Evolutionary conservation across 1,140 invertebrate species (phyloP), one percentile per base, ranked within the genome.

Genomic region (Caenorhabditis inopinata): DNA sequence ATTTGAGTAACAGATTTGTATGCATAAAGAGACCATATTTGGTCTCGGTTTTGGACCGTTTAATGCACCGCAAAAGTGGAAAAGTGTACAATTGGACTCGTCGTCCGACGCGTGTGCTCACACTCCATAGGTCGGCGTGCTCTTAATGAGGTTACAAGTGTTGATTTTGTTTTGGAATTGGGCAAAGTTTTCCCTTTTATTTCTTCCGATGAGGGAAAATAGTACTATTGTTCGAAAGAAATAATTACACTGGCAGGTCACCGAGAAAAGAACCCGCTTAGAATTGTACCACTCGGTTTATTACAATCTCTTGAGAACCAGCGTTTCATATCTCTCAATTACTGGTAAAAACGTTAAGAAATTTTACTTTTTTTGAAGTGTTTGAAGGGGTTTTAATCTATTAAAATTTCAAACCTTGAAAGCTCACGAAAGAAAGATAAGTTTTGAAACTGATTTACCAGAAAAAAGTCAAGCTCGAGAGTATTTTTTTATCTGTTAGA

Each of bases 11-110:
- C 32, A 18, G 58, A 68, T 68, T 68, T 68, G 23, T 68, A 68
- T 68, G 58, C 58, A 68, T 68, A 68, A 68, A 68, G 58, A 68
- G 58, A 38, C 58, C 58, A 38, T 68, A 68, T 68, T 68, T 68
- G 58, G 58, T 68, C 27, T 58, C 27, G 51, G 25, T 58, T 42
- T 68, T 68, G 58, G 58, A 68, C 58, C 58, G 58, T 68, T 68
- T 68, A 68, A 32, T 68, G 58, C 38, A 68, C 32, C 58, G 58
- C 25, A 18, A n/a, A 42, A 42, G 27, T 38, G 32, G 4, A 42
- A 68, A 68, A 68, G 58, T 68, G 58, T 68, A 68, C 58, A 16
- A 58, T 58, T 58, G 27, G 51, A 58, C 51, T 58, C 12, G 25
- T 32, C 25, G 48, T 16, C n/a, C 25, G 16, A 68, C 58, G 58